Evolutionary conservation across 1,140 invertebrate species (phyloP), one percentile per base, ranked within the genome.

Genomic region (Berghia stephanieae): DNA sequence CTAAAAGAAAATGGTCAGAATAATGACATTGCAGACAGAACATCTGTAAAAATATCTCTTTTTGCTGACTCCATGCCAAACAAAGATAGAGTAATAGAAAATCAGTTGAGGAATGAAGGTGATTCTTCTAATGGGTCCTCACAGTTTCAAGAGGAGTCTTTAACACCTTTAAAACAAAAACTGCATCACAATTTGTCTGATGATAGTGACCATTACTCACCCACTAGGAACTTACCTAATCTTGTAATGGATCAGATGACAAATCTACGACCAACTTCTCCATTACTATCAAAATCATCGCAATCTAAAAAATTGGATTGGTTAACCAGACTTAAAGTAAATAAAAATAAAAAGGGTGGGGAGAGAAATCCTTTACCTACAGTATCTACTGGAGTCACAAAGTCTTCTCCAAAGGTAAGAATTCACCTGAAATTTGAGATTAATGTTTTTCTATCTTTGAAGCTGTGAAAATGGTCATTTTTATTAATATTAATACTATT

Each of bases 151-250:
- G 36, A n/a, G n/a, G n/a, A n/a, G n/a, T n/a, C n/a, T n/a, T n/a
- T n/a, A n/a, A n/a, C n/a, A n/a, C n/a, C 49, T 18, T 42, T 24
- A 8, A 43, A 42, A 60, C 44, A n/a, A 52, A 67, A 27, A 46
- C 38, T 49, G 49, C 42, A n/a, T 34, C 16, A 67, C 24, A 42
- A 60, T 46, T 5, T 55, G 18, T 21, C 31, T 34, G 40, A 43
- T 43, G 67, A 44, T n/a, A 16, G 10, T 10, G 70, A 71, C 46
- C 16, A n/a, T 42, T 13, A 74, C 38, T 94, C 93, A 0, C 94
- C 93, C 0, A 95, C 93, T 0, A 90, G 91, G 5, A 93, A 95
- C 87, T 88, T 95, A 34, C 95, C 95, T 0, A 85, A 83, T 69
- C 63, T 83, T n/a, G 84, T 85, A 16, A 57, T 80, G 8, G 80